Conservation (phyloP, 2,113 vertebrate species). For the Periophthalmus modestus region DNA sequence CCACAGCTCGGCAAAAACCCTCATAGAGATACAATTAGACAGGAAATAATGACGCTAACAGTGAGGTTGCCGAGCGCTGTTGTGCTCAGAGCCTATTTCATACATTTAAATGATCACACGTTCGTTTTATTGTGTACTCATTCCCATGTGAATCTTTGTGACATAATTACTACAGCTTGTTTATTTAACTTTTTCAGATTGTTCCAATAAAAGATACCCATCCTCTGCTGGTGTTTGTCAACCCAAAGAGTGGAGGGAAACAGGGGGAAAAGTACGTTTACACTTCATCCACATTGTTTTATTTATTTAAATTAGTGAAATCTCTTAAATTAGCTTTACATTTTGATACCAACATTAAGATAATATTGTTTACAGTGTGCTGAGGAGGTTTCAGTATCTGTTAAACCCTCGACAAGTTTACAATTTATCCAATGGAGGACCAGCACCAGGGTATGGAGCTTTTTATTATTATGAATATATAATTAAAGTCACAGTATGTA, state of each 20-base stretch:
- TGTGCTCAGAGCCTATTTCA: no score
- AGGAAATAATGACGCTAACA: no score
- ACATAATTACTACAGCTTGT: no score
- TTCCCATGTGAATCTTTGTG: no score
- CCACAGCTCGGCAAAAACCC: no score
- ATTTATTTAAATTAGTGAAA: neutral
- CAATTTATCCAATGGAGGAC: constrained; percentile 85
- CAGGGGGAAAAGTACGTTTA: constrained; percentile 85
- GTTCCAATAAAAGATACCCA: constrained; percentile 79
- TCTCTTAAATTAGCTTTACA: neutral
- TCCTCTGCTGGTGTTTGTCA: constrained; percentile 90
- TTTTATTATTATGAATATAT: neutral
- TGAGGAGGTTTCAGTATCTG: constrained; percentile 89
- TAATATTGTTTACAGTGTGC: constrained; percentile 75
- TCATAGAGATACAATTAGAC: no score
- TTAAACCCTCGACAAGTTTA: constrained; percentile 92
- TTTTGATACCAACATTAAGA: neutral
- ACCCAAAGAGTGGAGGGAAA: constrained; percentile 92
- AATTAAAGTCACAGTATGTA: no score
- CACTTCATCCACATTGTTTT: neutral
- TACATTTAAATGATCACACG: no score
- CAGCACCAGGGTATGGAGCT: constrained; percentile 78
- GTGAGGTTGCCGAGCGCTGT: no score
- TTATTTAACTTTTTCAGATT: constrained; percentile 68
- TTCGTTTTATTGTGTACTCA: no score